Conservation (phyloP, 2,113 vertebrate genomes). For the Syngnathus floridae region DNA sequence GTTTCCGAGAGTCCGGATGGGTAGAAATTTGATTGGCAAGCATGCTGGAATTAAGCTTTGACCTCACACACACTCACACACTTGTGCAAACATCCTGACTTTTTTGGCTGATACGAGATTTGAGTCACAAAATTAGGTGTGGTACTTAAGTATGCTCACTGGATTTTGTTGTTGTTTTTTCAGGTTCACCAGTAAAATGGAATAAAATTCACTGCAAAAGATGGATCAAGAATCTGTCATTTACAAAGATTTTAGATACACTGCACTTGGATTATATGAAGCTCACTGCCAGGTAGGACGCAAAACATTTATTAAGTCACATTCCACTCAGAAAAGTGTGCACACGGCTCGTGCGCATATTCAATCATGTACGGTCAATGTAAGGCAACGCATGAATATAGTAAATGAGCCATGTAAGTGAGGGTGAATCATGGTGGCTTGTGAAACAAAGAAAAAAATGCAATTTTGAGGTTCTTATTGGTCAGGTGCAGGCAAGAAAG, state of each 20-base stretch:
- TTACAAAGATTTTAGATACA: background rate
- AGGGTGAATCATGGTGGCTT: too few species aligned
- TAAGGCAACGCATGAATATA: too few species aligned
- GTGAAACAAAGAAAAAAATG: too few species aligned
- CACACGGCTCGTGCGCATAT: too few species aligned
- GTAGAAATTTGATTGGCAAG: constrained; percentile 41
- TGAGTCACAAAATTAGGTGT: background rate
- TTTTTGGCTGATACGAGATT: background rate
- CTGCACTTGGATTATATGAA: background rate
- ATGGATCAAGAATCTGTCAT: background rate
- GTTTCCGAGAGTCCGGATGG: constrained; percentile 43
- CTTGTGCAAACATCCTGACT: background rate
- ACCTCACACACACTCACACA: background rate
- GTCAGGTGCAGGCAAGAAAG: too few species aligned
- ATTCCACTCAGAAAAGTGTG: too few species aligned
- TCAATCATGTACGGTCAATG: too few species aligned
- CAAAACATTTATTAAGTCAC: too few species aligned
- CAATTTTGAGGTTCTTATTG: too few species aligned
- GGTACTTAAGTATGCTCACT: background rate
- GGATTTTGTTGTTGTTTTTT: background rate
- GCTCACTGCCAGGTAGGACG: background rate
- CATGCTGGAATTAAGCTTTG: constrained; percentile 43
- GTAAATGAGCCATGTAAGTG: too few species aligned
- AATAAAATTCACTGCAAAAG: background rate
- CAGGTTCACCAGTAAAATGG: background rate